A percentile compares a stretch with the other conserved stretches of the same genome.
These are phyloP conservation scores for Willisornis vidua DNA, from an alignment of 2,113 vertebrate species.

Conservation along the genomic window DNA sequence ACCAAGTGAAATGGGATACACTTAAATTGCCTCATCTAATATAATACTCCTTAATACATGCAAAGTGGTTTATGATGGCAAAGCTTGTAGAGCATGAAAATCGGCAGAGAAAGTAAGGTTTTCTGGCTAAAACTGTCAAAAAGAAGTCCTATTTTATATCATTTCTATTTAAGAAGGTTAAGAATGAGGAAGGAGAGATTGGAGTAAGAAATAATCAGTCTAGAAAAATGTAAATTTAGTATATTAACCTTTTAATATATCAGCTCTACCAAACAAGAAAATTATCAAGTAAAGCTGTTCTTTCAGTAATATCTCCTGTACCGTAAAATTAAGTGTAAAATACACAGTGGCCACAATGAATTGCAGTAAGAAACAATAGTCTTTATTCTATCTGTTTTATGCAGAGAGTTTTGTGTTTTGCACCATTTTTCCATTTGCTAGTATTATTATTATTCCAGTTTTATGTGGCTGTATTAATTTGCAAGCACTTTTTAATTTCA, in stretches of 20 bases:
- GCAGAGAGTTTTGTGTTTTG: neutral
- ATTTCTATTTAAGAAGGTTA: slow-evolving; percentile 16
- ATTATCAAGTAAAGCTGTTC: neutral
- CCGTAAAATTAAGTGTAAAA: slow-evolving; percentile 1
- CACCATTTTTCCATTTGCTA: neutral
- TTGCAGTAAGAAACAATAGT: neutral
- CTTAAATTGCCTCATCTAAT: slow-evolving; percentile 59
- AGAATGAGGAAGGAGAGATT: slow-evolving; percentile 1
- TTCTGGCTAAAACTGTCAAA: slow-evolving; percentile 55
- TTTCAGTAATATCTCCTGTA: neutral
- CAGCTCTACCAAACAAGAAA: slow-evolving; percentile 30
- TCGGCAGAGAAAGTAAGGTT: neutral
- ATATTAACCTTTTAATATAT: slow-evolving; percentile 22
- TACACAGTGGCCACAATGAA: neutral
- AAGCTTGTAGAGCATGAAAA: slow-evolving; percentile 65
- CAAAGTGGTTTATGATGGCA: slow-evolving; percentile 64
- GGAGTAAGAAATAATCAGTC: slow-evolving; percentile 1
- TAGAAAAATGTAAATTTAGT: slow-evolving; percentile 26
- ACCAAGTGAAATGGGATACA: slow-evolving; percentile 61
- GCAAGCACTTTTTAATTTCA: neutral
- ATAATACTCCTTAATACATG: slow-evolving; percentile 66
- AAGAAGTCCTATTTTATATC: neutral
- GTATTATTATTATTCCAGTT: neutral
- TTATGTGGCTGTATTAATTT: neutral
- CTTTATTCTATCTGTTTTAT: neutral